Evolutionary conservation across 2,797 vertebrate species (phyloP).

Genomic region (Hirundo rustica): DNA sequence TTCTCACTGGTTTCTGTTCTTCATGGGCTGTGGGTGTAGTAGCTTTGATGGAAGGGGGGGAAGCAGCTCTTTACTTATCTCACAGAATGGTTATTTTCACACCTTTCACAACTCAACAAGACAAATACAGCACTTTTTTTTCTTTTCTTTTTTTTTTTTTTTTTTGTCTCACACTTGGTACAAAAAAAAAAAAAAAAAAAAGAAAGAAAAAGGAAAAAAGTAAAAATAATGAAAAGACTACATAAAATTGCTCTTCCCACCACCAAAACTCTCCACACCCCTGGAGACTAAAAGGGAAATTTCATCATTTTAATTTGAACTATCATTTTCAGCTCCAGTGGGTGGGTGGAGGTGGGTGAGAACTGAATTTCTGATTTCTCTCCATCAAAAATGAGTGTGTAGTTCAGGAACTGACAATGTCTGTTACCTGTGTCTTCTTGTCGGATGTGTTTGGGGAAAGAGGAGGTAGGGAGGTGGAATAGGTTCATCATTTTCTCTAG

Average conservation of each 20-base stretch:
- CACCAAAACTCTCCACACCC: not conserved
- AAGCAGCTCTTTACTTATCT: not conserved
- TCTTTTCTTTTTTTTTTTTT: slow-evolving; percentile 1
- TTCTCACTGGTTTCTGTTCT: not conserved
- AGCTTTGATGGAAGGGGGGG: not conserved
- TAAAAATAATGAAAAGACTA: not conserved
- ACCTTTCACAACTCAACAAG: not conserved
- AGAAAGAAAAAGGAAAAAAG: rapidly evolving
- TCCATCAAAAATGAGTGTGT: not conserved
- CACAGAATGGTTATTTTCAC: not conserved
- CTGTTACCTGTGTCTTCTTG: slow-evolving; percentile 21
- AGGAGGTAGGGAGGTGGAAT: not conserved
- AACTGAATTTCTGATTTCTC: slow-evolving; percentile 48
- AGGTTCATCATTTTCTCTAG: not conserved
- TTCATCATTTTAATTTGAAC: slow-evolving; percentile 39
- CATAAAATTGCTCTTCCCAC: slow-evolving; percentile 13
- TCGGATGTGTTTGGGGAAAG: not conserved
- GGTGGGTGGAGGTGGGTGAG: slow-evolving; percentile 25
- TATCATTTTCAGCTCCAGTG: slow-evolving; percentile 19
- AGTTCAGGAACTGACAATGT: slow-evolving; percentile 7
- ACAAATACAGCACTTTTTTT: not conserved
- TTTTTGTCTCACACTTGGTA: slow-evolving; percentile 17
- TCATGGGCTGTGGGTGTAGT: not conserved
- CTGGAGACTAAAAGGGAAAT: slow-evolving; percentile 24
- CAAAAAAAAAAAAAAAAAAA: not conserved